These are phyloP conservation scores for Netelia melanura DNA, from an alignment of 2,888 invertebrate species.

Conservation along the genomic window DNA sequence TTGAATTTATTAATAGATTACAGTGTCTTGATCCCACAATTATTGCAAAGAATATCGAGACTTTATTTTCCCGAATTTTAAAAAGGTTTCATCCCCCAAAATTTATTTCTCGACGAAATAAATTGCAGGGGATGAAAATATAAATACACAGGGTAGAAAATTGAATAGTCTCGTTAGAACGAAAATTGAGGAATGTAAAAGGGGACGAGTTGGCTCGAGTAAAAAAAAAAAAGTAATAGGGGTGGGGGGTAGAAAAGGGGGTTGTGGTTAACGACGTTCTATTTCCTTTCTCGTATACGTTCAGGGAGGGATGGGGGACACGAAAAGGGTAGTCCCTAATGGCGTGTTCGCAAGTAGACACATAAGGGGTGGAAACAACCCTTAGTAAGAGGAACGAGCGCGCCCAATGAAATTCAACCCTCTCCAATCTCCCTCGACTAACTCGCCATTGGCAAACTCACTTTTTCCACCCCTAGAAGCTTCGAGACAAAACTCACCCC, in stretches of 20 bases:
- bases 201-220: conserved; percentile 26
- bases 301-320: no score
- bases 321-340: conserved; percentile 30
- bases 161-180: conserved; percentile 54
- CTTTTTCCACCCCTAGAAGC: not conserved
- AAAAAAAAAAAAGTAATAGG: not conserved
- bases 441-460: conserved; percentile 52
- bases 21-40: no score
- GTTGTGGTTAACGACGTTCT: conserved; percentile 45
- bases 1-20: no score
- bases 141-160: conserved; percentile 16
- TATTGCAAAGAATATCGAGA: not conserved
- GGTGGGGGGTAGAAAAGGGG: not conserved
- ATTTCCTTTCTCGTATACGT: conserved; percentile 2
- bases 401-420: conserved; percentile 59
- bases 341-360: conserved; percentile 43
- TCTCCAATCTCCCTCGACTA: conserved; percentile 49
- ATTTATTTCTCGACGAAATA: conserved; percentile 34
- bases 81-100: conserved; percentile 9
- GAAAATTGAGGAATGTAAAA: conserved; percentile 37
- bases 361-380: conserved; percentile 49
- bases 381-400: conserved; percentile 43
- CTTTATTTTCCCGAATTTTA: not conserved
- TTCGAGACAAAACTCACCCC: conserved; percentile 35
- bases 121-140: conserved; percentile 11